phyloP scores from a whole-genome alignment of 2,888 invertebrate genomes.

The Nymphalis urticae region DNA sequence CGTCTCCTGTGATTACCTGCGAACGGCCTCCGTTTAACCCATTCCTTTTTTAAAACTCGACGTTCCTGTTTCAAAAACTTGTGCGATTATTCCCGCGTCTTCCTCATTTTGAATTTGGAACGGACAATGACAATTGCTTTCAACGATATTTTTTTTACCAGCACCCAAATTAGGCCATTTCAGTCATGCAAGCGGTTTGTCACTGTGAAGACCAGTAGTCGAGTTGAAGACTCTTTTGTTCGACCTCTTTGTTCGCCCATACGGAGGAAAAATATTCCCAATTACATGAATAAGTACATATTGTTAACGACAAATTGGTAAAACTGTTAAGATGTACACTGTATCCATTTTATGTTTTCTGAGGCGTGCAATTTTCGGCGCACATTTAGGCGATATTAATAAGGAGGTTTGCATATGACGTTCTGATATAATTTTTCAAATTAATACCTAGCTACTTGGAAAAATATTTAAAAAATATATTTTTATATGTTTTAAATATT shows the following conservation, averaged over 20 bases:
- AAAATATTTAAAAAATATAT: too few species aligned
- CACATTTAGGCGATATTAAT: too few species aligned
- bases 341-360: background rate
- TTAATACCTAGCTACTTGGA: too few species aligned
- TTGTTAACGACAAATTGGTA: background rate
- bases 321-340: too few species aligned
- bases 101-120: constrained; percentile 78
- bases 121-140: constrained; percentile 70
- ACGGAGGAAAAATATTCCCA: background rate
- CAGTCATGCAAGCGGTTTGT: constrained; percentile 65
- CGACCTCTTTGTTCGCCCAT: background rate
- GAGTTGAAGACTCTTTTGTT: constrained; percentile 20
- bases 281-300: background rate
- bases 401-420: too few species aligned
- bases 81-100: constrained; percentile 75
- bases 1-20: constrained; percentile 78
- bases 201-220: constrained; percentile 70
- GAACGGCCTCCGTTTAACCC: constrained; percentile 78
- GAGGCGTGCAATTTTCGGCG: too few species aligned
- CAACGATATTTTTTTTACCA: constrained; percentile 51
- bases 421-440: too few species aligned
- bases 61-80: constrained; percentile 76
- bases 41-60: constrained; percentile 77
- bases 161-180: constrained; percentile 65
- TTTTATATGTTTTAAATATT: background rate